phyloP scores from a whole-genome alignment of 2,888 invertebrate species.

The Rotaria socialis region DNA sequence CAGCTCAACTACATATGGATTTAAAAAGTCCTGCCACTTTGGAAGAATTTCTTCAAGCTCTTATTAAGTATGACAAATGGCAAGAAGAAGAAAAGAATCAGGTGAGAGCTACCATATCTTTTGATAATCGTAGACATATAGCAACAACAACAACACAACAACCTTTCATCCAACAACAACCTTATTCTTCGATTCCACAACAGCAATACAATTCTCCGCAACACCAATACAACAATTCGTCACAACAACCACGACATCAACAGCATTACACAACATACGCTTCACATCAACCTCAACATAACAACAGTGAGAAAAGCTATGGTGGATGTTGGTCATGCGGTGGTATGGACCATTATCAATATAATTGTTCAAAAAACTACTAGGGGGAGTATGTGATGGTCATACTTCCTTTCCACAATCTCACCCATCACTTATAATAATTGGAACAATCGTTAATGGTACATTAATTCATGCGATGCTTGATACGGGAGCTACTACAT shows the following conservation, averaged over 20 bases:
- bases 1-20: not conserved
- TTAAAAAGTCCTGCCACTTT: not conserved
- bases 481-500: no score
- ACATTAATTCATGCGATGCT: no score
- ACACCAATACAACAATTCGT: no score
- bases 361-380: conserved; percentile 9
- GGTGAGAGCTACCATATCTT: no score
- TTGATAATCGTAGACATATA: not conserved
- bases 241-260: not conserved
- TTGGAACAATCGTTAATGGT: not conserved
- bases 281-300: not conserved
- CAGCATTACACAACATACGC: not conserved
- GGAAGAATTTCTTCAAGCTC: not conserved
- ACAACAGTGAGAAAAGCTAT: not conserved
- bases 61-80: not conserved
- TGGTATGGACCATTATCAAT: conserved; percentile 14
- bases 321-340: not conserved
- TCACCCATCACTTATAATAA: conserved; percentile 11
- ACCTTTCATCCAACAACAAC: no score
- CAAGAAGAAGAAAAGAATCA: not conserved
- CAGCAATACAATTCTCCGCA: no score
- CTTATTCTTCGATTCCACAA: no score
- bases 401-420: not conserved
- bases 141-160: not conserved
- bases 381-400: conserved; percentile 5